These are phyloP conservation scores for Phaenicophaeus curvirostris DNA, from an alignment of 2,797 vertebrate species.

Conservation along the genomic window DNA sequence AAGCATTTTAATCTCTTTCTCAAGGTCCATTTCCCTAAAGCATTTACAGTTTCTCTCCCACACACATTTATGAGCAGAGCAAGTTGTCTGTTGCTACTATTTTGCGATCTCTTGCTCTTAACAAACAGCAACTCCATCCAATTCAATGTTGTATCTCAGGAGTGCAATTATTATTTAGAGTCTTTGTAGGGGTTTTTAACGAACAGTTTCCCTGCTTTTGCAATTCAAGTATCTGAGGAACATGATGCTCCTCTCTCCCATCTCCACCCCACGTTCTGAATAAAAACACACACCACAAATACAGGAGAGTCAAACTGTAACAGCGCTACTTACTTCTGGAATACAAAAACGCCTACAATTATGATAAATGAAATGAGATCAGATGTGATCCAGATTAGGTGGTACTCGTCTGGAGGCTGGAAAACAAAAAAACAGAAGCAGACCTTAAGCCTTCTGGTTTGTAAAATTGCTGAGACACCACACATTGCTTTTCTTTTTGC, in stretches of 20 bases:
- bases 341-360: slow-evolving; percentile 89
- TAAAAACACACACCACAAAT: neutral
- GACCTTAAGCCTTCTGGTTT: neutral
- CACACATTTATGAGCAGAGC: neutral
- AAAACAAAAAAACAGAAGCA: slow-evolving; percentile 66
- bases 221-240: neutral
- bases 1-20: neutral
- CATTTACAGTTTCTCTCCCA: slow-evolving; percentile 33
- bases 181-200: neutral
- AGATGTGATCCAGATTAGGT: slow-evolving; percentile 90
- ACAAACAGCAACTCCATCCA: neutral
- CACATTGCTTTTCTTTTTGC: neutral
- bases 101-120: neutral
- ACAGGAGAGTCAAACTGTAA: neutral
- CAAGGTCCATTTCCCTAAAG: neutral
- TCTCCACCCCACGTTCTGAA: neutral
- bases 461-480: neutral
- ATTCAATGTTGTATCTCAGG: neutral
- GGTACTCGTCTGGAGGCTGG: slow-evolving; percentile 90
- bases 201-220: neutral
- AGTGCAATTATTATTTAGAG: neutral
- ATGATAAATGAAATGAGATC: slow-evolving; percentile 90
- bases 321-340: slow-evolving; percentile 92
- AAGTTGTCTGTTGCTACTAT: neutral
- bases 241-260: neutral